These are phyloP conservation scores for Philaethria dido DNA, from an alignment of 2,888 invertebrate genomes.

Conservation along the genomic window DNA sequence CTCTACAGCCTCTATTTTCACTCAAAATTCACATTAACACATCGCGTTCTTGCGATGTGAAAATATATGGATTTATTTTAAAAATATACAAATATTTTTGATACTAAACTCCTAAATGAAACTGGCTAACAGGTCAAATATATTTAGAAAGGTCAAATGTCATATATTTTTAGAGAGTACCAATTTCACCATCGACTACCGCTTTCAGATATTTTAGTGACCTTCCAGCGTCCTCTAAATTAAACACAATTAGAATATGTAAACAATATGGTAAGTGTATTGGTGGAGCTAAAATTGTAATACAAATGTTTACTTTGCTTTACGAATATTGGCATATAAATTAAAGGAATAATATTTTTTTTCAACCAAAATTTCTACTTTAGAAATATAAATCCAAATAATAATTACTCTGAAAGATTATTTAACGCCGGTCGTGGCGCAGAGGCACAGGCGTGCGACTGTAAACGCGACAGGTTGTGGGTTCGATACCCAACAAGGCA, in stretches of 20 bases:
- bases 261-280: conserved; percentile 15
- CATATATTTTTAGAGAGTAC: conserved; percentile 1
- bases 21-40: no score
- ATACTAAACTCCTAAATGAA: neutral
- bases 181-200: neutral
- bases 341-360: no score
- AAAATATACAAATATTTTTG: neutral
- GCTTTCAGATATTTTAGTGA: neutral
- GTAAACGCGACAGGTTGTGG: no score
- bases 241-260: conserved; percentile 13
- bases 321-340: neutral
- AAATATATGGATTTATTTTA: no score
- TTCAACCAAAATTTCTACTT: no score
- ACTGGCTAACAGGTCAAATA: neutral
- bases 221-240: conserved; percentile 10
- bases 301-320: conserved; percentile 14
- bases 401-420: no score
- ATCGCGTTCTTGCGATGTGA: no score
- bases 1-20: no score
- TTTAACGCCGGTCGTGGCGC: no score
- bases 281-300: conserved; percentile 6
- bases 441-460: no score
- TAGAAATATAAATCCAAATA: no score
- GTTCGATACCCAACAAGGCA: no score
- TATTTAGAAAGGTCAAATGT: conserved; percentile 3